Percentiles rank a stretch among this genome's conserved stretches.
Conservation (phyloP, 2,113 vertebrate species). For the Corythornis cristatus region DNA sequence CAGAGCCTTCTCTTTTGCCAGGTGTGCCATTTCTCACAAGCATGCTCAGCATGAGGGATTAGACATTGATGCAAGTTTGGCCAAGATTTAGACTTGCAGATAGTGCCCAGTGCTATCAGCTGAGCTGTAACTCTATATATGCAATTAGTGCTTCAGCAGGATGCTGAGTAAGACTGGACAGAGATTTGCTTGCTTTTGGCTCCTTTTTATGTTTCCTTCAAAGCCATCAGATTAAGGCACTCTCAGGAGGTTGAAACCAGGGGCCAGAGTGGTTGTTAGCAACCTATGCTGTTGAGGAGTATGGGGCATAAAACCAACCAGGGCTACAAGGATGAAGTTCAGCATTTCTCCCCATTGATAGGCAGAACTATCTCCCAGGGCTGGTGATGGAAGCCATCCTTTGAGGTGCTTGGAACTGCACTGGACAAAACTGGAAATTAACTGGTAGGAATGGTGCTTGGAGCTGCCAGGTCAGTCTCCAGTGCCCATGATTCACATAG, state of each 20-base stretch:
- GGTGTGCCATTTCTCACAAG: background rate
- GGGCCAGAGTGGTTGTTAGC: background rate
- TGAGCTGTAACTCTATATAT: background rate
- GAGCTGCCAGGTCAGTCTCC: background rate
- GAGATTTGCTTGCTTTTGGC: background rate
- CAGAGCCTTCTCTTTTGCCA: background rate
- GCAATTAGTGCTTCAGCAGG: background rate
- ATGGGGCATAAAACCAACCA: background rate
- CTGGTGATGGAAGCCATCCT: background rate
- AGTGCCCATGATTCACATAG: background rate
- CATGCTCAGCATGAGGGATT: background rate
- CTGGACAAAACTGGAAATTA: background rate
- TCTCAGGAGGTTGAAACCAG: background rate
- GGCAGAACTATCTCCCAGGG: background rate
- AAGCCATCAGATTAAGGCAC: background rate
- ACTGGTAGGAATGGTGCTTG: background rate
- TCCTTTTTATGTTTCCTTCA: background rate
- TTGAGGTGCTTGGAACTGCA: background rate
- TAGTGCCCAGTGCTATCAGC: background rate
- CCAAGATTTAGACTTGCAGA: background rate
- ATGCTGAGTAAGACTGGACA: background rate
- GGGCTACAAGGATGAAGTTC: background rate
- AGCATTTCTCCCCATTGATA: background rate
- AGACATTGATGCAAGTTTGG: background rate
- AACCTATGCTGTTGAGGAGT: background rate